These are phyloP conservation scores for Cordilura impudica DNA, from an alignment of 2,888 invertebrate species.

Conservation along the genomic window DNA sequence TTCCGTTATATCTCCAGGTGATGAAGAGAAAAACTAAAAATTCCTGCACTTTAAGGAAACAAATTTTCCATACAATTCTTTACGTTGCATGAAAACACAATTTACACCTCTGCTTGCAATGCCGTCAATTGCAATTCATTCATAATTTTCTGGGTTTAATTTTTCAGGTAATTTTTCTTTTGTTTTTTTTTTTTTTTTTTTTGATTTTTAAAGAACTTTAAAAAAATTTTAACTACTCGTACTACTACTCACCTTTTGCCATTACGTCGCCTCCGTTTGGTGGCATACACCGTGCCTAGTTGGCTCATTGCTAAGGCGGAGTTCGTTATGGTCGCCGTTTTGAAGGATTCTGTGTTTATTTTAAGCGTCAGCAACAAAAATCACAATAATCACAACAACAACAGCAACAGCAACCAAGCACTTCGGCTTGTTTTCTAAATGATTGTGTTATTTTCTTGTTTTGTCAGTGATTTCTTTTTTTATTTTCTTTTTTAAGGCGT, in stretches of 20 bases:
- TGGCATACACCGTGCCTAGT: constrained; percentile 97
- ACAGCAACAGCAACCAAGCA: constrained; percentile 11
- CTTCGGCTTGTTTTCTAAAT: constrained; percentile 11
- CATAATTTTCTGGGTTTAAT: neutral
- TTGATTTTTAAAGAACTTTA: too few relatives aligned
- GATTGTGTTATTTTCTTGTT: constrained; percentile 20
- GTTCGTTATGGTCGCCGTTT: constrained; percentile 77
- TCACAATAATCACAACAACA: constrained; percentile 10
- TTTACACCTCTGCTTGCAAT: too few relatives aligned
- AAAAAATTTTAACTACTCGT: neutral
- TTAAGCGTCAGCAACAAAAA: neutral
- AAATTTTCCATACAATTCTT: too few relatives aligned
- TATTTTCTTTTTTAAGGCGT: constrained; percentile 49
- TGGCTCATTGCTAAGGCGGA: constrained; percentile 86
- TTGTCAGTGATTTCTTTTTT: constrained; percentile 9
- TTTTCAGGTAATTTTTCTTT: neutral
- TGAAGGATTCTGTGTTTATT: constrained; percentile 67
- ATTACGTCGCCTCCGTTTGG: constrained; percentile 95
- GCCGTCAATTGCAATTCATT: neutral
- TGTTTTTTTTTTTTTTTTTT: neutral
- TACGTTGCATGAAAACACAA: too few relatives aligned
- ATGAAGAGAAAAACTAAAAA: too few relatives aligned
- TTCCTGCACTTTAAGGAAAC: too few relatives aligned
- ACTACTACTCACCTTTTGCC: constrained; percentile 91
- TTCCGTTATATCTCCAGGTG: too few relatives aligned